A percentile compares a stretch with the other conserved stretches of the same genome.
Evolutionary conservation across 1,140 invertebrate species (phyloP).

Genomic region (Pseudachorutes palmiensis): DNA sequence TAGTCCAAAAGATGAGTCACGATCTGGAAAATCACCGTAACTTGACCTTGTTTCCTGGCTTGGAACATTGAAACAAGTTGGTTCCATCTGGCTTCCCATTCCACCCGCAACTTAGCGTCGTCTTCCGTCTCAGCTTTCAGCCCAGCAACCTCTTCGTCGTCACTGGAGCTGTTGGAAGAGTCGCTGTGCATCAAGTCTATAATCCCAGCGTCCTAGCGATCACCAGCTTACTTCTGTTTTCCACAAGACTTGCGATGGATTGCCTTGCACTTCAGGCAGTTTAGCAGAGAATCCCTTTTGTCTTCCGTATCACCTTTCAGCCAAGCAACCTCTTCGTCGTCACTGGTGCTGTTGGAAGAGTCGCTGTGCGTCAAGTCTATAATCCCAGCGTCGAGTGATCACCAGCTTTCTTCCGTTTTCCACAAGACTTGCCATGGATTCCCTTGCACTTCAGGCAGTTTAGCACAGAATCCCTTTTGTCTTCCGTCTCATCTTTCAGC

Average conservation of each 20-base stretch:
- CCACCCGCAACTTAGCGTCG: not conserved
- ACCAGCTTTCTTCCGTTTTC: not conserved
- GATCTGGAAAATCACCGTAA: not conserved
- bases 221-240: not conserved
- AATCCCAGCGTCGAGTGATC: not conserved
- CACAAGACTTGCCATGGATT: not conserved
- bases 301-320: not conserved
- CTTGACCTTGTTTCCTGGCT: not conserved
- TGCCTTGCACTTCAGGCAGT: not conserved
- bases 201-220: not conserved
- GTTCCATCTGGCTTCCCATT: not conserved
- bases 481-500: too few species aligned
- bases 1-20: too few species aligned
- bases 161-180: not conserved
- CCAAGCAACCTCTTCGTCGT: not conserved
- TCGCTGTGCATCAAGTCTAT: not conserved
- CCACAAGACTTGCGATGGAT: not conserved
- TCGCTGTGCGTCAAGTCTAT: not conserved
- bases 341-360: not conserved
- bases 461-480: not conserved
- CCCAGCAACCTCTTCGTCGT: not conserved
- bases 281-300: not conserved
- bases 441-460: not conserved
- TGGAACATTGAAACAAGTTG: not conserved
- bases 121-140: not conserved